Base-by-base conservation (phyloP, 2,888 invertebrate species). In the Empis stercorea region DNA sequence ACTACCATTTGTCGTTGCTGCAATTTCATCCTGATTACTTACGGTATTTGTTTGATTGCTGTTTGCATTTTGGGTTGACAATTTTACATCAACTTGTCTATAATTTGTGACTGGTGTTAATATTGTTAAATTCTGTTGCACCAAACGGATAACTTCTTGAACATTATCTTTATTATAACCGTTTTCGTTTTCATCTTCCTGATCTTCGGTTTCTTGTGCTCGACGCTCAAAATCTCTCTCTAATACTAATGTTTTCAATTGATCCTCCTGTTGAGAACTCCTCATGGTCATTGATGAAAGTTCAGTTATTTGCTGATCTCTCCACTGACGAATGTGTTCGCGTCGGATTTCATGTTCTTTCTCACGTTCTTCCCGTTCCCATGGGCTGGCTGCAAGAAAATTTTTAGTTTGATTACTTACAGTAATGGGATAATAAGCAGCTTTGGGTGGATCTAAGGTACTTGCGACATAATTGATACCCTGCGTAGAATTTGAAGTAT, bases 281-380 rank as follows among this genome's bases (percentile, higher is more conserved):
- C 89, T 76, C 44, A 77, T 73, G 15, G 81, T 75, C 49, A 85
- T 63, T 2, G 78, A 71, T 54, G 86, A 76, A 46, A 95, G 71
- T 55, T 89, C 87, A 1, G 76, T 74, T 52, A 94, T 93, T 62
- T 91, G 88, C 58, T 87, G 85, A 62, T 94, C 93, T 45, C 93
- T 81, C 80, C 80, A 80, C 44, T 81, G 79, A 32, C 81, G 73
- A 3, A 81, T 79, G n/a, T 84, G 84, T 60, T 84, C 84, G 50
- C 84, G 73, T 48, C 85, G 73, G 45, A 81, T 73, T 56, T 82
- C 82, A 57, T 77, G 74, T 61, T 84, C 84, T 56, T 84, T 81
- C 72, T 94, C 94, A 57, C 86, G 81, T 66, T 92, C 92, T 71
- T 94, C 94, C 23, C 92, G 75, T 60, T 92, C 89, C 94, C 94